phyloP scores from a whole-genome alignment of 2,888 invertebrate species.

The Stictocephala bisonia region DNA sequence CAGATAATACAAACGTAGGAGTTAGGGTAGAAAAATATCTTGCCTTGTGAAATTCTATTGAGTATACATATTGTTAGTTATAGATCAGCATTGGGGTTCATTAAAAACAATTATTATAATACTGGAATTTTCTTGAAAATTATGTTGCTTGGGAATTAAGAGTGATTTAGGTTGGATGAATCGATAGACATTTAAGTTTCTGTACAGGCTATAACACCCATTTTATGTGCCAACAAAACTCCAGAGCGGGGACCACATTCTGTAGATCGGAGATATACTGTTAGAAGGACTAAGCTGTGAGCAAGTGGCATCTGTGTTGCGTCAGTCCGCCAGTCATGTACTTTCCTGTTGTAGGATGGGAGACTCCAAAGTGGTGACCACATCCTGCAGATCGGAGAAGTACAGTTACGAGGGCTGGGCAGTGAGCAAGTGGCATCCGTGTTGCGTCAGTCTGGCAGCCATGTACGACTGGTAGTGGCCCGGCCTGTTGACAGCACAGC shows the following conservation, averaged over 20 bases:
- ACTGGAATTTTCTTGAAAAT: too few relatives aligned
- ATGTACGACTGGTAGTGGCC: conserved; percentile 94
- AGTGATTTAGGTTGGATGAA: too few relatives aligned
- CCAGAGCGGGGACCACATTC: conserved; percentile 97
- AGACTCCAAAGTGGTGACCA: conserved; percentile 97
- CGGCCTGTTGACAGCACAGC: conserved; percentile 87
- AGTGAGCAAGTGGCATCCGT: conserved; percentile 94
- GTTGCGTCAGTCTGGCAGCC: conserved; percentile 93
- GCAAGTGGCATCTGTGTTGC: conserved; percentile 91
- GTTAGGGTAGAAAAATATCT: background rate
- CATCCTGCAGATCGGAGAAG: conserved; percentile 94
- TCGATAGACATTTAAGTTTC: too few relatives aligned
- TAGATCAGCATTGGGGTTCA: too few relatives aligned
- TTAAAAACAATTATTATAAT: too few relatives aligned
- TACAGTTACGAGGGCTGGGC: conserved; percentile 95
- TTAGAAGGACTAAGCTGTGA: conserved; percentile 97
- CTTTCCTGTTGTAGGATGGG: conserved; percentile 78
- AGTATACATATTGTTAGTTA: too few relatives aligned
- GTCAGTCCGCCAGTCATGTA: conserved; percentile 95
- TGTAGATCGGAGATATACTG: conserved; percentile 95
- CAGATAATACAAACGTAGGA: conserved; percentile 31
- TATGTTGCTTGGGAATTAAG: too few relatives aligned
- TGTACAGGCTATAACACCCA: too few relatives aligned
- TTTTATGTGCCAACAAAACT: too few relatives aligned
- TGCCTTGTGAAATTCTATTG: background rate